Evolutionary conservation across 2,113 vertebrate genomes (phyloP).

Genomic region (Aptenodytes patagonicus): DNA sequence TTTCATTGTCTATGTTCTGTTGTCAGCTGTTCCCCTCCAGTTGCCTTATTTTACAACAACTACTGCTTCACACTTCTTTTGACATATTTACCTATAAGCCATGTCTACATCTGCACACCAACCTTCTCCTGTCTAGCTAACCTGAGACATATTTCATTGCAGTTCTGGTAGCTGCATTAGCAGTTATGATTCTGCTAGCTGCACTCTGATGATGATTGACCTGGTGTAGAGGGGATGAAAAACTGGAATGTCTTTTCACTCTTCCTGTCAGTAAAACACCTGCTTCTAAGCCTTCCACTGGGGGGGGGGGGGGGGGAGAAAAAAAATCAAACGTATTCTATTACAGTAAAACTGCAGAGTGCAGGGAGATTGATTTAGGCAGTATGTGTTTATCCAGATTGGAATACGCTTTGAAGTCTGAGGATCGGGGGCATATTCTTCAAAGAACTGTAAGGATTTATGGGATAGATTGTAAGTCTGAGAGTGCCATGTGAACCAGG

Average conservation of each 20-base stretch:
- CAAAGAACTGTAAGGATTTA: conserved; percentile 12
- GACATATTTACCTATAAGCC: neutral
- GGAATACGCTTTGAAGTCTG: neutral
- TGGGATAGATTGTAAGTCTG: neutral
- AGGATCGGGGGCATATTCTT: neutral
- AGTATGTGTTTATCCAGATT: neutral
- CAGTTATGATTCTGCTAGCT: neutral
- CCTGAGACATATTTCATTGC: neutral
- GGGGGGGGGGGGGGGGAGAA: no score
- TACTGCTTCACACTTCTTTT: neutral
- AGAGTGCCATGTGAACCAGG: neutral
- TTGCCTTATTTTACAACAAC: neutral
- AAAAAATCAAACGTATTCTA: neutral
- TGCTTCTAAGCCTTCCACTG: neutral
- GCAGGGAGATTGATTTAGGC: neutral
- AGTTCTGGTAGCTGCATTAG: neutral
- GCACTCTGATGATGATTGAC: neutral
- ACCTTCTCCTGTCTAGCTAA: neutral
- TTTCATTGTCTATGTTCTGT: neutral
- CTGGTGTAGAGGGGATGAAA: neutral
- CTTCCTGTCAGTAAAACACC: neutral
- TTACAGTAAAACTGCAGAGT: neutral
- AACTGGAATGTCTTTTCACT: neutral
- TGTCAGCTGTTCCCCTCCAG: neutral
- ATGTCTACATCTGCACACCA: neutral